Conservation (phyloP, 2,888 invertebrate species). For the Orchesella flavescens region DNA sequence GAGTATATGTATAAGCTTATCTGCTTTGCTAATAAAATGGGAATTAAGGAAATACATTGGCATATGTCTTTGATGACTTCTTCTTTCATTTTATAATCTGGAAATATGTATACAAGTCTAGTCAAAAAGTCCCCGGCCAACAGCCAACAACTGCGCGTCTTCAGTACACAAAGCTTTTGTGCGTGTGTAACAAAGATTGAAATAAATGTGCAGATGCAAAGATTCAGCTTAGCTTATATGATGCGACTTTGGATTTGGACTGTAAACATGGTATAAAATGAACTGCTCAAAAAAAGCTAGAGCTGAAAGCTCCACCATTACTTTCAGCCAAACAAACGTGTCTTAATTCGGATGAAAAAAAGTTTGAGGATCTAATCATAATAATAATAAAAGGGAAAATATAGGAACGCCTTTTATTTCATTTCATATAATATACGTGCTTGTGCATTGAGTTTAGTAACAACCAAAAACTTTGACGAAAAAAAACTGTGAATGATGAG, state of each 20-base stretch:
- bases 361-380: constrained; percentile 4
- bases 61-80: constrained; percentile 10
- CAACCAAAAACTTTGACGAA: neutral
- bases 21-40: neutral
- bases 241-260: neutral
- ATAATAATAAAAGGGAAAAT: constrained; percentile 6
- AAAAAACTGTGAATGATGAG: neutral
- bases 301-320: constrained; percentile 2
- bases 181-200: neutral
- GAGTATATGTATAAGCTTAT: too few species aligned
- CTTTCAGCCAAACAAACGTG: constrained; percentile 11
- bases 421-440: neutral
- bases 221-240: too few species aligned
- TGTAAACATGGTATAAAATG: neutral
- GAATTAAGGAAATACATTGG: constrained; percentile 19
- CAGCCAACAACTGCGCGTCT: too few species aligned
- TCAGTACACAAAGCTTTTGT: too few species aligned
- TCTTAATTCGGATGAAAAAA: neutral
- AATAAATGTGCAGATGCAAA: too few species aligned
- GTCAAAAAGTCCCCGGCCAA: neutral
- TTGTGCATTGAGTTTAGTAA: neutral
- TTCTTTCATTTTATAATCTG: constrained; percentile 8
- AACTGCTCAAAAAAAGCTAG: neutral
- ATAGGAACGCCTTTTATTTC: constrained; percentile 18
- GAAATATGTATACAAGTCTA: too few species aligned